These are phyloP conservation scores for Prunella himalayana DNA, from an alignment of 2,113 vertebrate species.

Conservation along the genomic window DNA sequence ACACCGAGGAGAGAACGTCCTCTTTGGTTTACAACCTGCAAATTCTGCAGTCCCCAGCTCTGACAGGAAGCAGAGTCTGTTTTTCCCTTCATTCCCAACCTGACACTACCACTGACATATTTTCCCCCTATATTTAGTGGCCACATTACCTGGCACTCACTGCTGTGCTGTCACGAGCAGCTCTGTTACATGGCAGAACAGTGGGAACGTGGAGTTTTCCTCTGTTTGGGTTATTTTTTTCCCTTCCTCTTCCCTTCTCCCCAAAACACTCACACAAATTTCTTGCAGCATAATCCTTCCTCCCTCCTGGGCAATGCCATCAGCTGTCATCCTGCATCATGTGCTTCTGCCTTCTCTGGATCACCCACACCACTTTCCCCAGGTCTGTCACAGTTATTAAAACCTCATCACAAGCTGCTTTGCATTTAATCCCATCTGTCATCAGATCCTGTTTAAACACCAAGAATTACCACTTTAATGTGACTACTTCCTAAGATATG, in stretches of 20 bases:
- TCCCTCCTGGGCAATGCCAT: background rate
- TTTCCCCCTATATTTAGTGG: background rate
- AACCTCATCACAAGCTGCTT: constrained; percentile 37
- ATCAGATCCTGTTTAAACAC: constrained; percentile 50
- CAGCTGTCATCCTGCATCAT: constrained; percentile 16
- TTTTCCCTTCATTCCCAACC: background rate
- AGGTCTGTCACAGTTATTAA: constrained; percentile 53
- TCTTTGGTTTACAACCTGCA: background rate
- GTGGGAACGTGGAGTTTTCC: background rate
- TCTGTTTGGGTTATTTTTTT: background rate
- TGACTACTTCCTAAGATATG: background rate
- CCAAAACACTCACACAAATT: background rate
- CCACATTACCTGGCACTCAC: background rate
- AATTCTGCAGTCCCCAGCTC: background rate
- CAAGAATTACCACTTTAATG: constrained; percentile 29
- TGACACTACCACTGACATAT: background rate
- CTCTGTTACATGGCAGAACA: background rate
- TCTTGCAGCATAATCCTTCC: constrained; percentile 10
- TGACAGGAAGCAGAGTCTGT: background rate
- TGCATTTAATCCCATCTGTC: constrained; percentile 58
- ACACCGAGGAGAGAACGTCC: background rate
- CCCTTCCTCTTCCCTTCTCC: background rate
- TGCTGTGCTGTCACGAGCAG: background rate
- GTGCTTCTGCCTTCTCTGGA: background rate
- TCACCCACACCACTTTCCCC: constrained; percentile 6